Conservation (phyloP, 2,888 invertebrate genomes). For the Coelopa pilipes region DNA sequence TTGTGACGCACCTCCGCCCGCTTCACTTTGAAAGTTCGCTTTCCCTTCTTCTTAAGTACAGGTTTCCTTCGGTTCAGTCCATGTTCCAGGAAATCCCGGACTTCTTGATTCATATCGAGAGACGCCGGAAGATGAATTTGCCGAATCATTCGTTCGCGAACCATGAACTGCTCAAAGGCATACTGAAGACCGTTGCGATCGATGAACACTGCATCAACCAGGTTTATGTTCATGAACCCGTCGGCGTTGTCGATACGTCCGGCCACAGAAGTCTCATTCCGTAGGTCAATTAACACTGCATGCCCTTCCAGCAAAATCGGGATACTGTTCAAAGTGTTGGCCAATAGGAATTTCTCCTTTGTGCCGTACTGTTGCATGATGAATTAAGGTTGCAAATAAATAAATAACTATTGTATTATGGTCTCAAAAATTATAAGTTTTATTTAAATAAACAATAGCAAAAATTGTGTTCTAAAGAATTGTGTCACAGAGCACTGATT, state of each 20-base stretch:
- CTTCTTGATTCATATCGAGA: conserved; percentile 51
- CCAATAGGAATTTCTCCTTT: conserved; percentile 59
- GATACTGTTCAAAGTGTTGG: conserved; percentile 60
- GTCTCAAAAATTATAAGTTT: too few relatives aligned
- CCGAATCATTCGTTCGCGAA: conserved; percentile 60
- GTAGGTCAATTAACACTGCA: conserved; percentile 61
- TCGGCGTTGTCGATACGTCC: conserved; percentile 60
- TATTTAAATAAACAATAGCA: too few relatives aligned
- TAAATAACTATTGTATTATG: too few relatives aligned
- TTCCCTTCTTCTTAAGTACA: conserved; percentile 40
- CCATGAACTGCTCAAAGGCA: conserved; percentile 62
- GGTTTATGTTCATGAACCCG: conserved; percentile 63
- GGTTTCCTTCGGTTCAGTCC: conserved; percentile 44
- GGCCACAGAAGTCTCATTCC: conserved; percentile 63
- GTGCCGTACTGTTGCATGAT: conserved; percentile 54
- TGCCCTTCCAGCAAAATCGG: conserved; percentile 58
- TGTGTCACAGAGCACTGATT: too few relatives aligned
- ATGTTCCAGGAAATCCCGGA: conserved; percentile 50
- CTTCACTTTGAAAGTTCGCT: conserved; percentile 57
- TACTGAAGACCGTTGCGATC: conserved; percentile 61
- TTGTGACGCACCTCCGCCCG: conserved; percentile 56
- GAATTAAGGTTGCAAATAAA: not conserved
- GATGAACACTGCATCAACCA: conserved; percentile 60
- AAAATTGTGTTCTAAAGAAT: too few relatives aligned
- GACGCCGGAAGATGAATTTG: conserved; percentile 60